Conservation (phyloP, 1,140 invertebrate genomes). For the Hestina assimilis region DNA sequence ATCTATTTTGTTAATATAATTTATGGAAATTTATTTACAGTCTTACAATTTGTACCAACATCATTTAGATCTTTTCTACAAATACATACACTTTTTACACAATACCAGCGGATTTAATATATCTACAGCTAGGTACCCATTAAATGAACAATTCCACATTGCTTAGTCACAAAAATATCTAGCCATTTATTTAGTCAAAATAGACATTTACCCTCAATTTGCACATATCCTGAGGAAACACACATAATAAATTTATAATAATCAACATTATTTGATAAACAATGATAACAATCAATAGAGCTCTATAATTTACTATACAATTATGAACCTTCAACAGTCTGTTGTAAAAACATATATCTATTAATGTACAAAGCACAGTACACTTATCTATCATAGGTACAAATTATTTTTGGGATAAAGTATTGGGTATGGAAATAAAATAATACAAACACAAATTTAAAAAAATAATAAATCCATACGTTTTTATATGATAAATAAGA, state of each 20-base stretch:
- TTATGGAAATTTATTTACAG: constrained; percentile 53
- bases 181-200: constrained; percentile 71
- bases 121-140: constrained; percentile 65
- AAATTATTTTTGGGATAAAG: constrained; percentile 39
- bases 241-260: constrained; percentile 75
- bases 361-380: constrained; percentile 67
- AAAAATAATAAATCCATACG: constrained; percentile 3
- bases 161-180: constrained; percentile 73
- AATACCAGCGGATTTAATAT: constrained; percentile 46
- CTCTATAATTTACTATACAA: constrained; percentile 70
- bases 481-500: not conserved
- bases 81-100: constrained; percentile 55
- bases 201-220: constrained; percentile 65
- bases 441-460: constrained; percentile 9
- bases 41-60: constrained; percentile 73
- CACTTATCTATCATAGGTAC: constrained; percentile 55
- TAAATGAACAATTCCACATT: constrained; percentile 66
- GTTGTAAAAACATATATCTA: constrained; percentile 69
- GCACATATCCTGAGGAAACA: constrained; percentile 72
- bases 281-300: constrained; percentile 76
- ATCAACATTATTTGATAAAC: constrained; percentile 74
- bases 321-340: constrained; percentile 71
- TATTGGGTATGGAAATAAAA: constrained; percentile 18
- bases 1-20: constrained; percentile 30
- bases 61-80: constrained; percentile 50